phyloP scores from a whole-genome alignment of 2,797 vertebrate species.

The Picus viridis region DNA sequence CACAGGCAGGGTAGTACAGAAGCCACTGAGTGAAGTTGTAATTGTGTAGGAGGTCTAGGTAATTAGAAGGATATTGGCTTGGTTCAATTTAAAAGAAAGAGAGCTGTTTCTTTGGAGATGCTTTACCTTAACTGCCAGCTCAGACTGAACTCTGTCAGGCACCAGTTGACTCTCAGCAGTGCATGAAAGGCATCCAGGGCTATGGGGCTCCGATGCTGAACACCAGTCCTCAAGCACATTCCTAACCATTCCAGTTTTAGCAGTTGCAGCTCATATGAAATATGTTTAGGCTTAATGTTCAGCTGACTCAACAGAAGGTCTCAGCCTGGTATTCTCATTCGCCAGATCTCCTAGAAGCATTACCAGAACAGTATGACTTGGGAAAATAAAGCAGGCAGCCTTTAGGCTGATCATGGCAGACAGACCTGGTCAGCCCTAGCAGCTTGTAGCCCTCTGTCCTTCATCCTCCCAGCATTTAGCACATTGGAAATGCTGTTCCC shows the following conservation, averaged over 20 bases:
- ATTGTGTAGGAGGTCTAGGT: background rate
- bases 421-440: background rate
- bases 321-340: background rate
- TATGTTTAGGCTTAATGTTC: background rate
- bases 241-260: background rate
- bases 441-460: background rate
- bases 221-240: background rate
- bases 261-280: background rate
- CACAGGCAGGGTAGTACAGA: background rate
- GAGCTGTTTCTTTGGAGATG: background rate
- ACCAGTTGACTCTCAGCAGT: fast-evolving
- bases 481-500: background rate
- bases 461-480: background rate
- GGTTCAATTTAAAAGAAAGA: background rate
- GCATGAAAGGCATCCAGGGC: fast-evolving
- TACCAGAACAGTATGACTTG: background rate
- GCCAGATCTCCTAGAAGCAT: background rate
- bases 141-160: background rate
- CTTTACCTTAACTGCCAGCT: background rate
- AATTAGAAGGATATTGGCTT: background rate
- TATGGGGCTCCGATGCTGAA: background rate
- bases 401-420: background rate
- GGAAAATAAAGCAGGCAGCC: background rate
- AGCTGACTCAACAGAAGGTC: background rate
- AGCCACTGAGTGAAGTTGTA: background rate